Evolutionary conservation across 2,797 vertebrate species (phyloP).

Genomic region (Saxicola maurus): DNA sequence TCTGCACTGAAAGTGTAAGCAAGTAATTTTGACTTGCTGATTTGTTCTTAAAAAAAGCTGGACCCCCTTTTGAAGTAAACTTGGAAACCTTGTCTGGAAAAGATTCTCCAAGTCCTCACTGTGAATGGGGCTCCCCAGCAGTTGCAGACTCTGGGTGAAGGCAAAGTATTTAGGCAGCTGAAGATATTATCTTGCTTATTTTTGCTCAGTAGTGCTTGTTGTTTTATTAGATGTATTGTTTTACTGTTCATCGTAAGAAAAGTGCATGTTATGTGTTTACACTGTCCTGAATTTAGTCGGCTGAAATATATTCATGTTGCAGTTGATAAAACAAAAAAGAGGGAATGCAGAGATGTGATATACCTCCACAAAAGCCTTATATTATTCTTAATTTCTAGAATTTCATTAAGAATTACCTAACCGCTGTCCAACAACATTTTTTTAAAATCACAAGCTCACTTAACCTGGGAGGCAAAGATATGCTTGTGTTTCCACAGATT

Average conservation of each 20-base stretch:
- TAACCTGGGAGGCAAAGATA: neutral
- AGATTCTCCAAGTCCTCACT: neutral
- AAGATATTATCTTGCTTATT: neutral
- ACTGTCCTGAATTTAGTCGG: neutral
- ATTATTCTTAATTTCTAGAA: neutral
- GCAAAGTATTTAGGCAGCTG: neutral
- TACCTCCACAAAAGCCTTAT: neutral
- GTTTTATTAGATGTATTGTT: neutral
- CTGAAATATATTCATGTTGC: neutral
- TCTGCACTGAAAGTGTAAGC: neutral
- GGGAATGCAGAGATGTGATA: neutral
- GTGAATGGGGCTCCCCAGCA: neutral
- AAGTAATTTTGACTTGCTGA: neutral
- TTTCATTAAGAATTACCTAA: neutral
- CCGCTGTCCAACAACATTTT: neutral
- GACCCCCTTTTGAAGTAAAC: neutral
- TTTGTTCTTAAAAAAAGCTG: neutral
- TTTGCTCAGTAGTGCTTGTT: neutral
- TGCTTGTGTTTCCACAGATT: neutral
- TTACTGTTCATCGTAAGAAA: neutral
- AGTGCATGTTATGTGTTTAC: neutral
- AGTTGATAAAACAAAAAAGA: neutral
- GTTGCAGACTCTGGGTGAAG: neutral
- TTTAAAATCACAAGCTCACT: neutral
- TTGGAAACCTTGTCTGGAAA: neutral